A percentile compares a stretch with the other conserved stretches of the same genome.
Conservation (phyloP, 2,113 vertebrate species). For the Plecturocebus donacophilus region DNA sequence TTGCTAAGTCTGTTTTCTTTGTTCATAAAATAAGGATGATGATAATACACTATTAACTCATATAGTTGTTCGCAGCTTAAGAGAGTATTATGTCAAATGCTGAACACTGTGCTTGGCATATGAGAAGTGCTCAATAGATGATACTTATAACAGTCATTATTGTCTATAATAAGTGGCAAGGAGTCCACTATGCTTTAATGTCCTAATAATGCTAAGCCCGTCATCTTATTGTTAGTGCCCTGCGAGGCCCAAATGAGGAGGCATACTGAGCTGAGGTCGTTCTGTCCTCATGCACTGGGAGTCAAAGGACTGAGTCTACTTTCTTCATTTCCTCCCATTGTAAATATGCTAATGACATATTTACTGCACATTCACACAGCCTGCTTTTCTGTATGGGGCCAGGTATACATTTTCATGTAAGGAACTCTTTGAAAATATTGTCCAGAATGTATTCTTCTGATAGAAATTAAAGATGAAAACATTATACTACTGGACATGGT, state of each 20-base stretch:
- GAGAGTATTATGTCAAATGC: neutral
- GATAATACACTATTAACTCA: neutral
- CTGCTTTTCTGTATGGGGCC: neutral
- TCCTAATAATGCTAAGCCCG: neutral
- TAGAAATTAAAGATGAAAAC: neutral
- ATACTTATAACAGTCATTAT: neutral
- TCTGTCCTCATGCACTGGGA: neutral
- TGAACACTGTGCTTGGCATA: neutral
- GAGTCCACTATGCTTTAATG: neutral
- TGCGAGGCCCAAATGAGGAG: neutral
- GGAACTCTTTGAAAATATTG: neutral
- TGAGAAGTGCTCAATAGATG: neutral
- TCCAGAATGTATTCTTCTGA: neutral
- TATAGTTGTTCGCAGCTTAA: neutral
- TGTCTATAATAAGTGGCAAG: neutral
- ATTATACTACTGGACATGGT: neutral
- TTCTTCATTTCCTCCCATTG: neutral
- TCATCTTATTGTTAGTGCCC: too few species aligned
- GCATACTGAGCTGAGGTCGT: too few species aligned
- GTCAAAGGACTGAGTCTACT: neutral
- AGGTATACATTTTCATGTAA: neutral
- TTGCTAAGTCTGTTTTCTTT: neutral
- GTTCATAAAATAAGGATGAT: neutral
- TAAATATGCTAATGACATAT: fast-evolving
- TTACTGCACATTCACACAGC: neutral